Percentiles rank a stretch among this genome's conserved stretches.
These are phyloP conservation scores for Halichoeres trimaculatus DNA, from an alignment of 2,113 vertebrate genomes.

Conservation along the genomic window DNA sequence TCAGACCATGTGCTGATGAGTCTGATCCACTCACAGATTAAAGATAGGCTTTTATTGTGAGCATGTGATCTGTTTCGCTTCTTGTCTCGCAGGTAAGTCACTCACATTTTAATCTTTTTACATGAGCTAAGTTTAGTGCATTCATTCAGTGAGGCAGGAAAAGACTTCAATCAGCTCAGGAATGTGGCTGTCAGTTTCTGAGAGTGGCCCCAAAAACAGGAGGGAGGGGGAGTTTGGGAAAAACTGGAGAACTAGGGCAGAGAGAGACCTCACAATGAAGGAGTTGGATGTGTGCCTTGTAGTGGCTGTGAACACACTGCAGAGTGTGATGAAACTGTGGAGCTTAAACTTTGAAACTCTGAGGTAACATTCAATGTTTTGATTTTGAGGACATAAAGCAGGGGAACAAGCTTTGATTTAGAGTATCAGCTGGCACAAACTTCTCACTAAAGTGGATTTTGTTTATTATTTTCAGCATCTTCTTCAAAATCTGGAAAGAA, in stretches of 20 bases:
- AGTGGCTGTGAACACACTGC: slow-evolving; percentile 36
- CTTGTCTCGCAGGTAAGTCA: neutral
- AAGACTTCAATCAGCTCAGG: slow-evolving; percentile 20
- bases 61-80: neutral
- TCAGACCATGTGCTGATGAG: neutral
- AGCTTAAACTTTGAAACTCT: slow-evolving; percentile 18
- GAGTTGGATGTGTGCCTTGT: slow-evolving; percentile 27
- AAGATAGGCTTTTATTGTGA: neutral
- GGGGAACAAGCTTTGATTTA: neutral
- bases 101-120: neutral
- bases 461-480: slow-evolving; percentile 18
- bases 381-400: slow-evolving; percentile 7
- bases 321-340: slow-evolving; percentile 15
- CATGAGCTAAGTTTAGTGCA: neutral
- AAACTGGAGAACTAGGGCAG: slow-evolving; percentile 47
- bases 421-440: neutral
- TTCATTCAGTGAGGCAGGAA: neutral
- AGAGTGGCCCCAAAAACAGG: slow-evolving; percentile 23
- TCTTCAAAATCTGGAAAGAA: slow-evolving; percentile 28
- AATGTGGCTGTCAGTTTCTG: slow-evolving; percentile 37
- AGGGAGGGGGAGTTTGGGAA: slow-evolving; percentile 31
- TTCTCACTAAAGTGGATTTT: neutral
- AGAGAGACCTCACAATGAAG: slow-evolving; percentile 51
- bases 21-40: neutral
- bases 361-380: slow-evolving; percentile 46